phyloP scores from a whole-genome alignment of 1,140 invertebrate species.

The Amyelois transitella region DNA sequence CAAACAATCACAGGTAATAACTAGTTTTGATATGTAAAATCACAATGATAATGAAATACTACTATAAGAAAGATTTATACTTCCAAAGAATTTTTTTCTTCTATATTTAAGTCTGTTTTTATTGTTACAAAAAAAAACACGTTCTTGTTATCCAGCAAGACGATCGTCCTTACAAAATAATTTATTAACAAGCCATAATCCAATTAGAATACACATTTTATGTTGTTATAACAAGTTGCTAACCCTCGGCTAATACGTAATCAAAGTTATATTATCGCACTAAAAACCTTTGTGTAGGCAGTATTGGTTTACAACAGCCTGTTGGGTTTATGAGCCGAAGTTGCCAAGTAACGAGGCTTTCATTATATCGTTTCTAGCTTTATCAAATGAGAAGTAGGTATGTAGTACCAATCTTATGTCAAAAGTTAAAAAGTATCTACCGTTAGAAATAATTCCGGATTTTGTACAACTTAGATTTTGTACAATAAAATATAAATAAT shows the following conservation, averaged over 20 bases:
- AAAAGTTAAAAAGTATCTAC: no score
- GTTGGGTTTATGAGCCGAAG: slow-evolving; percentile 34
- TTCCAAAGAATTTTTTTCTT: no score
- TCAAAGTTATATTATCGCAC: slow-evolving; percentile 6
- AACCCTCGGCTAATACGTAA: background rate
- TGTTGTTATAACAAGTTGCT: background rate
- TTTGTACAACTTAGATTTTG: no score
- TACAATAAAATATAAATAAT: no score
- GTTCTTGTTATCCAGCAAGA: background rate
- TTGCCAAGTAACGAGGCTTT: slow-evolving; percentile 31
- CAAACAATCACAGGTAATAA: no score
- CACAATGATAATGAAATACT: no score
- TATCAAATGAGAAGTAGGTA: no score
- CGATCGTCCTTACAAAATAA: background rate
- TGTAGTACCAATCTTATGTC: no score
- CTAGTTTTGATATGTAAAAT: no score
- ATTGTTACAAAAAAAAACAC: background rate
- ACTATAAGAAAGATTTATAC: no score
- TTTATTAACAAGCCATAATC: background rate
- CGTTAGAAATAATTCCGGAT: no score
- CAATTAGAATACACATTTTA: background rate
- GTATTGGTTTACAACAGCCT: slow-evolving; percentile 18
- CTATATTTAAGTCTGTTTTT: no score
- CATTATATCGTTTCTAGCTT: background rate
- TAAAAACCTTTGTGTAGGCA: slow-evolving; percentile 4